Conservation (phyloP, 2,797 vertebrate species). For the Limnodromus scolopaceus region DNA sequence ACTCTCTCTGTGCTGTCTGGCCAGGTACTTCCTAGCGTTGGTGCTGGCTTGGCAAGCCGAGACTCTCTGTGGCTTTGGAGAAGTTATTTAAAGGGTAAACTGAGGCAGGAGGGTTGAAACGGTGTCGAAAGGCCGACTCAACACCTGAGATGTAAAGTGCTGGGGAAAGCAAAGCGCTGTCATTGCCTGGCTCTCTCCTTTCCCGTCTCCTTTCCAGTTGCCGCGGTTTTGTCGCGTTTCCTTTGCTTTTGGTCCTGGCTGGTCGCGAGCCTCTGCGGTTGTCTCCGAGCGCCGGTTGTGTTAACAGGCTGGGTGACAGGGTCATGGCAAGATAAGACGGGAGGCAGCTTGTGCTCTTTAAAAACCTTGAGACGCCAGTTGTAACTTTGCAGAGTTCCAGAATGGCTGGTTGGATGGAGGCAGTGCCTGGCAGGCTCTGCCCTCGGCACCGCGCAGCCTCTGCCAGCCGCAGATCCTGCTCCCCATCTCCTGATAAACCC, state of each 20-base stretch:
- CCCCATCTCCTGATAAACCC: background rate
- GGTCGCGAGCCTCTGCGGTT: background rate
- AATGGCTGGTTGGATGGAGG: background rate
- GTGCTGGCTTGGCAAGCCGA: background rate
- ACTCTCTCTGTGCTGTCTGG: background rate
- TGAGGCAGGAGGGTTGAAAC: background rate
- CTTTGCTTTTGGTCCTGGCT: background rate
- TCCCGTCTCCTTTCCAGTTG: background rate
- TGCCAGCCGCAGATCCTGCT: background rate
- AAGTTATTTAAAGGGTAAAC: background rate
- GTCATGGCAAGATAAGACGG: background rate
- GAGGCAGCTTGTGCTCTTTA: background rate
- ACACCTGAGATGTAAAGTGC: background rate
- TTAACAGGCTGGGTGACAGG: background rate
- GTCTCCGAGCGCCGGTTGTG: background rate
- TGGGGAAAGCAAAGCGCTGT: background rate
- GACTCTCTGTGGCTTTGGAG: background rate
- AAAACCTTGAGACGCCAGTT: background rate
- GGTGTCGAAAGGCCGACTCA: background rate
- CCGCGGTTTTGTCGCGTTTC: background rate
- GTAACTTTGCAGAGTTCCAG: background rate
- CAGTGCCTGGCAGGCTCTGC: constrained; percentile 26
- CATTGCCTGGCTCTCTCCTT: background rate
- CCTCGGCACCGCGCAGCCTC: background rate
- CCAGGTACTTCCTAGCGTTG: background rate